Percentiles rank a stretch among this genome's conserved stretches.
Evolutionary conservation across 1,140 invertebrate species (phyloP).

Genomic region (Mamestra configurata): DNA sequence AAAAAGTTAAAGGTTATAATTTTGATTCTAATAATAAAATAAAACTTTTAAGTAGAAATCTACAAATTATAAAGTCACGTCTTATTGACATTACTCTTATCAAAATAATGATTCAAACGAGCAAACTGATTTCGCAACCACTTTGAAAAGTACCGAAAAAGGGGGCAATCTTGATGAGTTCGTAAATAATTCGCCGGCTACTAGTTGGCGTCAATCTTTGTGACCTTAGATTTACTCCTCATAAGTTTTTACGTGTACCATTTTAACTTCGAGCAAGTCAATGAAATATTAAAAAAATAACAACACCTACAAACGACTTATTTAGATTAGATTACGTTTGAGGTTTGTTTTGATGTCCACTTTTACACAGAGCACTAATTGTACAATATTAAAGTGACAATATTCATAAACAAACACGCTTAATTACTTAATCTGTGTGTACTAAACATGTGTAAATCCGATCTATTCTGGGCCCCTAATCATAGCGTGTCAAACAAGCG

Average conservation of each 20-base stretch:
- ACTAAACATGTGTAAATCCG: constrained; percentile 8
- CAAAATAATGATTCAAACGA: neutral
- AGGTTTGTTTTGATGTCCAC: no score
- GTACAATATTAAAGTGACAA: neutral
- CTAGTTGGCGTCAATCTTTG: neutral
- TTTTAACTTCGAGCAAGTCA: neutral
- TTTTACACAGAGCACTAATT: no score
- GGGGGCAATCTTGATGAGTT: neutral
- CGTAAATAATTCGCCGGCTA: neutral
- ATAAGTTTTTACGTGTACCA: neutral
- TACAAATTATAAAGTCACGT: no score
- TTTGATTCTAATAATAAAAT: no score
- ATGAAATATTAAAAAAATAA: no score
- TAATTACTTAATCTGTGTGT: constrained; percentile 23
- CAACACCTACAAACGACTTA: no score
- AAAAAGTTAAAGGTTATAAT: no score
- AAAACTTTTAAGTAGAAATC: no score
- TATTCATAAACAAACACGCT: neutral
- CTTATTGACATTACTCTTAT: no score
- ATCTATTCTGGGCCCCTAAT: constrained; percentile 13
- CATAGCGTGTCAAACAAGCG: constrained; percentile 19
- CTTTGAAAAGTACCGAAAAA: neutral
- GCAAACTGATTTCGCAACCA: neutral
- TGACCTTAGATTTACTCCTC: neutral
- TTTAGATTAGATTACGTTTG: no score